Conservation (phyloP, 2,113 vertebrate genomes). For the Siphamia tubifer region DNA sequence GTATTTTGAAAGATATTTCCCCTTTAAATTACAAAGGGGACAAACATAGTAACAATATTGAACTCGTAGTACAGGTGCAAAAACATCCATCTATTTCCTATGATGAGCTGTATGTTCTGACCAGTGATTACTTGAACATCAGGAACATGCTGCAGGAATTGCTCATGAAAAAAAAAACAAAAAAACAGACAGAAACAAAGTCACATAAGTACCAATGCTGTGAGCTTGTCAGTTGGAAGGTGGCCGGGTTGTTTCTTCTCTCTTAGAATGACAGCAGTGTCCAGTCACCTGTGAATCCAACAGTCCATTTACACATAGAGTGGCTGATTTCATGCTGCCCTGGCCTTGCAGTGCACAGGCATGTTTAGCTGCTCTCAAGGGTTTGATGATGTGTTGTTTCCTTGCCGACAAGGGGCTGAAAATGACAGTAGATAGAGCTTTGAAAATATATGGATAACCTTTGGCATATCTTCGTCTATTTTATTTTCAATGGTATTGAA, state of each 20-base stretch:
- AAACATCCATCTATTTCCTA: background rate
- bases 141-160: slow-evolving; percentile 15
- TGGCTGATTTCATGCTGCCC: slow-evolving; percentile 72
- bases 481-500: background rate
- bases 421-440: slow-evolving; percentile 54
- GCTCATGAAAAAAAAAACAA: slow-evolving; percentile 28
- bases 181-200: slow-evolving; percentile 44
- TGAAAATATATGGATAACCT: slow-evolving; percentile 58
- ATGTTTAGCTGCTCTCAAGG: slow-evolving; percentile 60
- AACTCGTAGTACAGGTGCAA: background rate
- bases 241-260: slow-evolving; percentile 9
- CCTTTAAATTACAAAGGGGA: too few species aligned
- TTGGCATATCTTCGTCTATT: slow-evolving; percentile 11
- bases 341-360: slow-evolving; percentile 39
- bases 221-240: slow-evolving; percentile 25
- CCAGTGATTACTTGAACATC: slow-evolving; percentile 16
- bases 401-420: slow-evolving; percentile 40
- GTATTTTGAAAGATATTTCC: too few species aligned
- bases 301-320: slow-evolving; percentile 79
- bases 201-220: slow-evolving; percentile 36
- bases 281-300: slow-evolving; percentile 53
- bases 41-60: too few species aligned
- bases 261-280: slow-evolving; percentile 52
- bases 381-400: slow-evolving; percentile 63
- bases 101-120: background rate